Conservation (phyloP, 2,113 vertebrate species). For the Corythoichthys haematopterus region DNA sequence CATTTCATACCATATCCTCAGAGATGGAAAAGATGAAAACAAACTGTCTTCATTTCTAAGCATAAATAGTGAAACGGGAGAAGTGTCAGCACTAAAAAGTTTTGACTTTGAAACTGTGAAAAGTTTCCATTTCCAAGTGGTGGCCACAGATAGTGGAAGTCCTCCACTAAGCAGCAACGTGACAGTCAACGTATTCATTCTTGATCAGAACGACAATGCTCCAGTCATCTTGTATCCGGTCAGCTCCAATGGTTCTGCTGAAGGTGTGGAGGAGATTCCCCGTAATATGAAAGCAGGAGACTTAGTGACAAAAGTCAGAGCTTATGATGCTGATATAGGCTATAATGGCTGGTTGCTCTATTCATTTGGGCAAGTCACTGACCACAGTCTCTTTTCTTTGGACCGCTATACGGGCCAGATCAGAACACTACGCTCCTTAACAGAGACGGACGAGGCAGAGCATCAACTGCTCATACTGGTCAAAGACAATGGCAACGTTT, state of each 20-base stretch:
- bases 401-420: conserved; percentile 54
- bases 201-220: conserved; percentile 43
- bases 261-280: conserved; percentile 38
- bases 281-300: conserved; percentile 39
- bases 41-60: conserved; percentile 33
- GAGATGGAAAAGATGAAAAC: neutral
- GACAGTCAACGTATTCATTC: conserved; percentile 46
- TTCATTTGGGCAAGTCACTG: conserved; percentile 41
- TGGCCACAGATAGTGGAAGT: conserved; percentile 53
- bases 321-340: conserved; percentile 49
- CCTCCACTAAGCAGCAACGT: conserved; percentile 43
- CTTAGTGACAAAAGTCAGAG: conserved; percentile 44
- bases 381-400: conserved; percentile 50
- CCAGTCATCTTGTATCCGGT: conserved; percentile 48
- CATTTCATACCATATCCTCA: conserved; percentile 48
- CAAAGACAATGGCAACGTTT: conserved; percentile 51
- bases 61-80: conserved; percentile 42
- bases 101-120: conserved; percentile 35
- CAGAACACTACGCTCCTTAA: conserved; percentile 50
- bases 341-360: conserved; percentile 56
- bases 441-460: conserved; percentile 48
- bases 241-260: conserved; percentile 35
- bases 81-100: conserved; percentile 43
- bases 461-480: conserved; percentile 42
- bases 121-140: conserved; percentile 47